Base-by-base conservation (phyloP, 2,888 invertebrate genomes). In the Ectropis crepuscularia region DNA sequence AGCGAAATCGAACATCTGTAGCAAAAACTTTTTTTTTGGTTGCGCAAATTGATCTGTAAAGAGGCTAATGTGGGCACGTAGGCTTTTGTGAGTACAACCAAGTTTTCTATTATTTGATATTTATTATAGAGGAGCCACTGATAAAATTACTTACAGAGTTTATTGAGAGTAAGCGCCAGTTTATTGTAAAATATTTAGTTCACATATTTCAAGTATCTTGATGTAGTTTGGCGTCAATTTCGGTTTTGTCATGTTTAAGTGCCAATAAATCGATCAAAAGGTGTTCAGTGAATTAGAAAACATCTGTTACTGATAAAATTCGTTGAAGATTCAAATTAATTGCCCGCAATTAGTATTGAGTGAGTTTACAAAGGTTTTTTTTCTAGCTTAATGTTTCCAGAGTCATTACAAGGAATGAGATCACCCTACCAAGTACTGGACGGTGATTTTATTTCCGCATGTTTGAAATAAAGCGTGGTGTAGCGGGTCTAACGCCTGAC, bases 1-100 rank as follows among this genome's bases (percentile, higher is more conserved):
- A 68, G 53, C 67, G 61, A 71, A 71, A 61, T 36, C 60, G 45
- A 73, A 72, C 73, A 71, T 75, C 72, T 69, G 70, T 67, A 62
- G 54, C 61, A 57, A 49, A 50, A 46, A 43, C 50, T 39, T 45
- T 42, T 59, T 53, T 60, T 53, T 53, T 61, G 46, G 57, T 69
- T 70, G 68, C 41, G 64, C 70, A 68, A 70, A 63, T 54, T 57
- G 69, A 72, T 72, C 72, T 62, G 16, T 10, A 43, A 62, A 61
- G 61, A 55, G 50, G 55, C 61, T 64, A 57, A 67, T 70, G 54
- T 67, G 61, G 65, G 65, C 72, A 72, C 72, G 70, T 59, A 57
- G 16, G 5, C 61, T 59, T 53, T 67, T 70, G 63, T 65, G 8
- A 47, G 39, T 62, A 28, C 9, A 5, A 45, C 6, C 43, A 16